Evolutionary conservation across 2,888 invertebrate genomes (phyloP).

Genomic region (Dioctria linearis): DNA sequence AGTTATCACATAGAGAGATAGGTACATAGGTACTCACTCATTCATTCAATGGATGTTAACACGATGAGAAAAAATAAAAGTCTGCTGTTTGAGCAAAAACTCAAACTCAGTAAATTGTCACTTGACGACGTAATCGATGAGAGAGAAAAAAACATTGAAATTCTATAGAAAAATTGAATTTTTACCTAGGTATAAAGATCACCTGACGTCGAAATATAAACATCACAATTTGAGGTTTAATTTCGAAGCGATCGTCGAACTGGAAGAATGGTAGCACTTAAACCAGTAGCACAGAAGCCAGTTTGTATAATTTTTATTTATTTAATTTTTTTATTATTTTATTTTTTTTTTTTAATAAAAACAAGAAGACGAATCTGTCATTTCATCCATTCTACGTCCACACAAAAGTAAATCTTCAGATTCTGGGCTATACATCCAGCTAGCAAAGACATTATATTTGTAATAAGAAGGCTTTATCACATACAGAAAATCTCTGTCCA

Average conservation of each 20-base stretch:
- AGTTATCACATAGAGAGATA: too few species aligned
- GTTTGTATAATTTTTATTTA: too few species aligned
- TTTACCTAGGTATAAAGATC: conserved; percentile 13
- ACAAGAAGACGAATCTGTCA: too few species aligned
- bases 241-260: conserved; percentile 5
- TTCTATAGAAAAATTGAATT: conserved; percentile 27
- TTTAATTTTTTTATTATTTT: too few species aligned
- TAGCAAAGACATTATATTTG: too few species aligned
- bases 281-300: background rate
- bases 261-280: background rate
- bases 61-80: conserved; percentile 7
- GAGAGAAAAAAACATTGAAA: conserved; percentile 25
- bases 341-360: too few species aligned
- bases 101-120: conserved; percentile 30
- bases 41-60: background rate
- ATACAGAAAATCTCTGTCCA: too few species aligned
- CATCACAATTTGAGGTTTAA: conserved; percentile 28
- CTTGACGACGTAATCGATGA: background rate
- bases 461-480: too few species aligned
- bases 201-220: conserved; percentile 42
- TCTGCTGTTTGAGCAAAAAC: background rate
- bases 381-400: too few species aligned
- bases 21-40: background rate
- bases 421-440: too few species aligned
- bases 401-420: too few species aligned